Conservation (phyloP, 2,113 vertebrate genomes). For the Nicator chloris region DNA sequence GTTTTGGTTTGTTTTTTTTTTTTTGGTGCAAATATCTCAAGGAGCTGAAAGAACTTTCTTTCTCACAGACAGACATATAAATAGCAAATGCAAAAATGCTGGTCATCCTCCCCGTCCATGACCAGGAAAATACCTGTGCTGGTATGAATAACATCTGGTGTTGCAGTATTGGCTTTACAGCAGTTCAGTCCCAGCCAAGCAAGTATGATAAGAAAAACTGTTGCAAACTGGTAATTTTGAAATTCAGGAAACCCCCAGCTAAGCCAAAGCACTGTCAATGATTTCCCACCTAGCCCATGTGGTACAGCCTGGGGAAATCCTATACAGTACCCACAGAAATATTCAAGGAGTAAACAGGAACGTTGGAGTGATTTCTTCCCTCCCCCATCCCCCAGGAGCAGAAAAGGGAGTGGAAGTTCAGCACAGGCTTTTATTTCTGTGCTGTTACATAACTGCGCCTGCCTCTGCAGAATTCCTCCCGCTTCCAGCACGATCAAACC, state of each 20-base stretch:
- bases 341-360: background rate
- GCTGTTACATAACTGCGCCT: background rate
- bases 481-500: background rate
- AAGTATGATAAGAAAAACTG: background rate
- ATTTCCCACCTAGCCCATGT: background rate
- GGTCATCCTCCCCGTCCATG: background rate
- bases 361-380: background rate
- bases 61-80: background rate
- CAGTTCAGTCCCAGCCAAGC: background rate
- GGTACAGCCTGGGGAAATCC: background rate
- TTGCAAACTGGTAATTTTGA: background rate
- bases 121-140: background rate
- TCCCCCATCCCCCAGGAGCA: background rate
- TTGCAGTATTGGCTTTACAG: background rate
- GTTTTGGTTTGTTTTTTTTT: background rate
- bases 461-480: background rate
- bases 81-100: background rate
- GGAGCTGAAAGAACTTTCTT: background rate
- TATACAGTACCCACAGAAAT: background rate
- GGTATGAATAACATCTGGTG: background rate
- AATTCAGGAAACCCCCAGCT: slow-evolving; percentile 8
- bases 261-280: background rate
- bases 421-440: background rate
- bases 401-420: background rate
- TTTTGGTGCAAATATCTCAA: background rate